A percentile compares a stretch with the other conserved stretches of the same genome.
Evolutionary conservation across 1,140 invertebrate genomes (phyloP).

Genomic region (Euwallacea fornicatus): DNA sequence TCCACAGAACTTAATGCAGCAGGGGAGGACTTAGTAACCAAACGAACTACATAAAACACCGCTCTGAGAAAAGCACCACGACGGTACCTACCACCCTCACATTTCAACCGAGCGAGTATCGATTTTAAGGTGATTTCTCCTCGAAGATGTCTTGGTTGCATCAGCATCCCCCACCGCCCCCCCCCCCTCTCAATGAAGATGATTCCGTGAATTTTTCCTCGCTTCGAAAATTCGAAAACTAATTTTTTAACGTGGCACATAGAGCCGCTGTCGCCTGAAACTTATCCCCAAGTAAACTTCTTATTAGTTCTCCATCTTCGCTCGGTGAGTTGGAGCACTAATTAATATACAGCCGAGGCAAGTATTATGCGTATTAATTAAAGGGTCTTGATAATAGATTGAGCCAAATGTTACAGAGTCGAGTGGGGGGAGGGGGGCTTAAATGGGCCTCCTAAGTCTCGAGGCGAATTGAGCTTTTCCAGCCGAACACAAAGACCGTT

Average conservation of each 20-base stretch:
- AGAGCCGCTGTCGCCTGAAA: not conserved
- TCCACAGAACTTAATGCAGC: too few species aligned
- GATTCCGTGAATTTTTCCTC: not conserved
- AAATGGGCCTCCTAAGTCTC: not conserved
- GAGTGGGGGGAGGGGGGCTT: slow-evolving; percentile 1
- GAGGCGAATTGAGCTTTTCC: not conserved
- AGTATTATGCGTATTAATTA: slow-evolving; percentile 37
- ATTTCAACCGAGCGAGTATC: too few species aligned
- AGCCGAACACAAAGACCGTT: too few species aligned
- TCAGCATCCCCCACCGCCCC: too few species aligned
- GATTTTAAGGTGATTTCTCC: too few species aligned
- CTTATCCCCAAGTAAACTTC: slow-evolving; percentile 21
- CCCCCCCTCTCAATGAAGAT: too few species aligned
- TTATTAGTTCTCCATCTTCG: slow-evolving; percentile 27
- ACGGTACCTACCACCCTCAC: too few species aligned
- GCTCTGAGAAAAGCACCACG: too few species aligned
- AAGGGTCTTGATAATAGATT: slow-evolving; percentile 33
- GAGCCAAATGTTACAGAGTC: slow-evolving; percentile 30
- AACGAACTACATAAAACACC: too few species aligned
- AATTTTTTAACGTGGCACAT: not conserved
- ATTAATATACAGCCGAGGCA: slow-evolving; percentile 35
- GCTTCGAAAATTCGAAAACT: not conserved
- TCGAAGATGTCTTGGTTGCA: too few species aligned
- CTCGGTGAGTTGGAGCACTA: slow-evolving; percentile 29
- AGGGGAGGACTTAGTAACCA: too few species aligned